A percentile compares a stretch with the other conserved stretches of the same genome.
Evolutionary conservation across 2,113 vertebrate genomes (phyloP).

Genomic region (Saguinus imperator): DNA sequence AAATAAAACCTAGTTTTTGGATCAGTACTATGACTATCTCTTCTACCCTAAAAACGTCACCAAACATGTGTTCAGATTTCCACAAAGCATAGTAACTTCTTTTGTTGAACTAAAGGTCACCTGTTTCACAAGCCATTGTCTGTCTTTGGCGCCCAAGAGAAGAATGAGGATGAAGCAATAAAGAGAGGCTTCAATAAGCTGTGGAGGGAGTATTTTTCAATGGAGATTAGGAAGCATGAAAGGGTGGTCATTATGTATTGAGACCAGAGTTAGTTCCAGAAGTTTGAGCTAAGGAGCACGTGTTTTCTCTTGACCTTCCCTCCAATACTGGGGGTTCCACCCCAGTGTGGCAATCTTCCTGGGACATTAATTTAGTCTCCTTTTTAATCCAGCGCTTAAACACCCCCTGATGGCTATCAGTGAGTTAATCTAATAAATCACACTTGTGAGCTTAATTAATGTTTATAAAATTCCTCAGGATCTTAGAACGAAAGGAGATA

Average conservation of each 20-base stretch:
- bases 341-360: background rate
- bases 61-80: background rate
- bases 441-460: slow-evolving; percentile 73
- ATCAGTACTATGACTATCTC: background rate
- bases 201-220: background rate
- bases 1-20: background rate
- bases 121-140: background rate
- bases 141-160: background rate
- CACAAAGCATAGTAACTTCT: background rate
- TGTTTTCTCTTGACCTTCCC: background rate
- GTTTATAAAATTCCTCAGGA: slow-evolving; percentile 66
- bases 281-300: background rate
- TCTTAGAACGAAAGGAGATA: slow-evolving; percentile 42
- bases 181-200: background rate
- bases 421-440: slow-evolving; percentile 64
- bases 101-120: background rate
- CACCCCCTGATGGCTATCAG: slow-evolving; percentile 29
- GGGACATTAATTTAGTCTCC: background rate
- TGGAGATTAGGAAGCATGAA: background rate
- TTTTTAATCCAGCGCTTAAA: background rate
- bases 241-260: background rate
- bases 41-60: background rate
- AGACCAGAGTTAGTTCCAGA: background rate
- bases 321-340: background rate
- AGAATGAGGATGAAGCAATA: background rate